Evolutionary conservation across 2,113 vertebrate genomes (phyloP), one percentile per base, ranked within the genome.

Genomic region (Sterrhoptilus dennistouni): DNA sequence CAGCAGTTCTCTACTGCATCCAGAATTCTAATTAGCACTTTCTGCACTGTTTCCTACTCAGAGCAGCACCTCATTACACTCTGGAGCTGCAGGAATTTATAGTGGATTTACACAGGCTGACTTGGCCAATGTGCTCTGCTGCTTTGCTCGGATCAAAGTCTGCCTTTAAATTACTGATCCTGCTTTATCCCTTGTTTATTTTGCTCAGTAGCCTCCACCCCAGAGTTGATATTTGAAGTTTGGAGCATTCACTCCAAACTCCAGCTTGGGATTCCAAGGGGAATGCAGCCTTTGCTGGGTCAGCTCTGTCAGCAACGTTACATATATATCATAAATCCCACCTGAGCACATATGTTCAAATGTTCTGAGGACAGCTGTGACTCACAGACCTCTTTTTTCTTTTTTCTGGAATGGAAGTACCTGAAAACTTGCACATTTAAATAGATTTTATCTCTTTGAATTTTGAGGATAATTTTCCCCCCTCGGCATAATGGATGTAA

Each of bases 331-430:
- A 14, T 33, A 90, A 94, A 89, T 93, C 90, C 88, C 92, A 75
- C n/a, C 33, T 81, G 83, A 94, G 28, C 71, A 83, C 71, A 2
- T 68, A 86, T 80, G 64, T 61, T 72, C 17, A 27, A 14, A 28
- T 69, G 27, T 74, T 80, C 63, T 45, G 80, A 83, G 79, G 68
- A 75, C 93, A 95, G 79, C 93, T 96, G 95, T 78, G 82, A 52
- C 68, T 50, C 59, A 27, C 40, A 83, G 50, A 66, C 10, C 16
- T 87, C 28, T 65, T 44, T 31, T 33, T 33, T 52, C 19, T 9
- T 35, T 79, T 17, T 50, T 20, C 28, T 83, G 65, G 36, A 75
- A 38, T 82, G 33, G 40, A 60, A 78, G 49, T 45, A 78, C 45
- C n/a, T 72, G 83, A 69, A 94, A 87, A 60, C 40, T 52, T 50